These are phyloP conservation scores for Pao palembangensis DNA, from an alignment of 2,113 vertebrate species.

Conservation along the genomic window DNA sequence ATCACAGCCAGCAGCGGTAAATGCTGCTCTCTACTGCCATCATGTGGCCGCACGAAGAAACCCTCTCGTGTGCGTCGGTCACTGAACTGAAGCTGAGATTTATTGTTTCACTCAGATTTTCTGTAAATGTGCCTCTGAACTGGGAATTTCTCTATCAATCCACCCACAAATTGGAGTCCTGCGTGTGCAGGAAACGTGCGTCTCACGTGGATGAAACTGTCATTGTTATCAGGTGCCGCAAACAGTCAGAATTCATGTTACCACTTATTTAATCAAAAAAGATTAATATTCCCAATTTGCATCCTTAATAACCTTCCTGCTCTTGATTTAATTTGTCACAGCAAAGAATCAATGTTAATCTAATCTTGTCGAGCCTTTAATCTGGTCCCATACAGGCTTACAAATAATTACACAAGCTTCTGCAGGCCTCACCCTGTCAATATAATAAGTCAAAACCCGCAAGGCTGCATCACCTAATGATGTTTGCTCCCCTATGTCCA, in stretches of 20 bases:
- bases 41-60: slow-evolving; percentile 44
- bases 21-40: slow-evolving; percentile 63
- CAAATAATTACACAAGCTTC: no score
- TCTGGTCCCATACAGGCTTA: background rate
- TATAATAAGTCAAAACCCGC: no score
- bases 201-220: background rate
- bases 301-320: slow-evolving; percentile 1
- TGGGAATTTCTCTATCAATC: background rate
- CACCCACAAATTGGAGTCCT: no score
- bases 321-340: slow-evolving; percentile 12
- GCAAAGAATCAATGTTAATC: slow-evolving; percentile 24
- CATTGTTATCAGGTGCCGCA: no score
- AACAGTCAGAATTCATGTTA: background rate
- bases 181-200: no score
- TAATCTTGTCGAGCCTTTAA: background rate
- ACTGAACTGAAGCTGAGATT: no score
- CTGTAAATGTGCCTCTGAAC: background rate
- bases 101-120: background rate
- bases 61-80: background rate
- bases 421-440: no score
- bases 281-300: slow-evolving; percentile 4
- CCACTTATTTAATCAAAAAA: slow-evolving; percentile 12
- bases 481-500: no score
- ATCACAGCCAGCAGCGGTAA: slow-evolving; percentile 10
- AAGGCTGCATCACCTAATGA: no score